Evolutionary conservation across 2,888 invertebrate genomes (phyloP).

Genomic region (Drosophila eohydei): DNA sequence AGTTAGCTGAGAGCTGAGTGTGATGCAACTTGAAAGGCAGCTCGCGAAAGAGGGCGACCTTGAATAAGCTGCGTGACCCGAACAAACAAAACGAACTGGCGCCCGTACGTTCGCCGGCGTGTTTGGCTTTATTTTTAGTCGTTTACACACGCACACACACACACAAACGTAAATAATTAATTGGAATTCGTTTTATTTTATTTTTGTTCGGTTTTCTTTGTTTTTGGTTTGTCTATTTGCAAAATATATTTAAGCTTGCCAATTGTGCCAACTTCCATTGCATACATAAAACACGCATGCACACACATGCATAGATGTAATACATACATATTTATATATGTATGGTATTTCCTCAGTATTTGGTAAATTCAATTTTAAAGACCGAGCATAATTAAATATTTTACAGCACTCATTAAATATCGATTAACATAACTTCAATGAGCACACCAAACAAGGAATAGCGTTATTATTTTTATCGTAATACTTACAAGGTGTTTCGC

Average conservation of each 20-base stretch:
- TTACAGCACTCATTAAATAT: background rate
- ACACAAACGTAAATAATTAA: conserved; percentile 38
- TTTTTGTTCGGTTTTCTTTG: conserved; percentile 34
- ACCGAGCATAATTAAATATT: background rate
- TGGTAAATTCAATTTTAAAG: background rate
- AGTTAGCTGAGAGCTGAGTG: conserved; percentile 17
- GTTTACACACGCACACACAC: conserved; percentile 41
- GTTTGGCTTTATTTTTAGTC: conserved; percentile 69
- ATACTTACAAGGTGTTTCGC: conserved; percentile 81
- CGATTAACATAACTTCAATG: background rate
- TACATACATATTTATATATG: background rate
- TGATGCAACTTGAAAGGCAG: conserved; percentile 67
- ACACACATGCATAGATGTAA: background rate
- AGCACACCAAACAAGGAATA: background rate
- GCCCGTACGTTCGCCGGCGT: conserved; percentile 48
- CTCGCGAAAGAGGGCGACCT: conserved; percentile 81
- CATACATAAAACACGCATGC: conserved; percentile 1
- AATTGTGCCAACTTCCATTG: conserved; percentile 45
- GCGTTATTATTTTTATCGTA: conserved; percentile 3
- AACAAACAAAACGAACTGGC: conserved; percentile 23
- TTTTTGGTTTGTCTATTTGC: conserved; percentile 58
- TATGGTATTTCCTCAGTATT: background rate
- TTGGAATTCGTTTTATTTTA: conserved; percentile 45
- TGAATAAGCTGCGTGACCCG: conserved; percentile 78
- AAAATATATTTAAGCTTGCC: conserved; percentile 61